Percentiles rank a stretch among this genome's conserved stretches.
These are phyloP conservation scores for Esox masquinongy DNA, from an alignment of 2,797 vertebrate genomes.

Conservation along the genomic window DNA sequence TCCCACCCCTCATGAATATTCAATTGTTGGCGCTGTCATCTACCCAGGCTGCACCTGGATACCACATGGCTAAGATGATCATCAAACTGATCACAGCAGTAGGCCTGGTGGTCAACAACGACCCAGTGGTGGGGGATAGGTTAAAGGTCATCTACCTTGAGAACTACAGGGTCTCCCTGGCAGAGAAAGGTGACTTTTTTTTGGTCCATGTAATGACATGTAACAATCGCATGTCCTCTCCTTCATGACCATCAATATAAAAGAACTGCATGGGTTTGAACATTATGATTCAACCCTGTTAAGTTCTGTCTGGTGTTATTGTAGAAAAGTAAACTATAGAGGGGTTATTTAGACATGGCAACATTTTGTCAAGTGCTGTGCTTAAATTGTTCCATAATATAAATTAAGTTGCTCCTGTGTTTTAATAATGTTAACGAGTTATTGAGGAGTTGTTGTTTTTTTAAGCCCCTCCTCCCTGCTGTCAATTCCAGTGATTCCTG, in stretches of 20 bases:
- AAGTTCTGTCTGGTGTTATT: background rate
- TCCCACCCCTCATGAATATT: background rate
- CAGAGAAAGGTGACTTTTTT: constrained; percentile 78
- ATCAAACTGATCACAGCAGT: constrained; percentile 85
- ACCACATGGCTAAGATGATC: constrained; percentile 90
- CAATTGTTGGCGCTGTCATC: background rate
- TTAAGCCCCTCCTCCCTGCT: background rate
- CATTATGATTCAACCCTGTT: background rate
- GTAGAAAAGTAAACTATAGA: background rate
- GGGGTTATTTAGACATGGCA: background rate
- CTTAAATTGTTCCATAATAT: no score
- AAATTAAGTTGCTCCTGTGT: no score
- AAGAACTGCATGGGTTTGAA: background rate
- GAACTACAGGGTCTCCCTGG: constrained; percentile 86
- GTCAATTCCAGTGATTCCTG: constrained; percentile 77
- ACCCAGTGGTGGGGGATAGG: constrained; percentile 80
- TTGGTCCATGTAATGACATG: background rate
- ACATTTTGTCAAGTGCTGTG: background rate
- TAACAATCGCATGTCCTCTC: no score
- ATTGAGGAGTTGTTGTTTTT: background rate
- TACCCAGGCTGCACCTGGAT: constrained; percentile 81
- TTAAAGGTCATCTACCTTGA: constrained; percentile 87
- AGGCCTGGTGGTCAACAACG: constrained; percentile 79
- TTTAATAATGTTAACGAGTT: no score
- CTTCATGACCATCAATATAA: no score